These are phyloP conservation scores for Salvator merianae DNA, from an alignment of 2,113 vertebrate genomes.

Conservation along the genomic window DNA sequence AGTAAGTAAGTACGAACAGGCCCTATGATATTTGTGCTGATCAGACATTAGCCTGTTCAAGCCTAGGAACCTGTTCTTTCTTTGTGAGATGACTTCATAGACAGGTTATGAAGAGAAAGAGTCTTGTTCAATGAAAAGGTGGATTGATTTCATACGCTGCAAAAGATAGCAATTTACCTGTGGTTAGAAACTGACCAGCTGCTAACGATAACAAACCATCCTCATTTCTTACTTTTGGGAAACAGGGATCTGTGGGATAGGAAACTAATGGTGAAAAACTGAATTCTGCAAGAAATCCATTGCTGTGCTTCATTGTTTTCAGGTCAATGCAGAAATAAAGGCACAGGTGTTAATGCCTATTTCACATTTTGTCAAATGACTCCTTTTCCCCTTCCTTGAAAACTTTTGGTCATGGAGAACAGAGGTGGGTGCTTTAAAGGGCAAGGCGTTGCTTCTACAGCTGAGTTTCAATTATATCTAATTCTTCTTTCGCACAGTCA, in stretches of 20 bases:
- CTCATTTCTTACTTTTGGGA: background rate
- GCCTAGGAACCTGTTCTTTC: background rate
- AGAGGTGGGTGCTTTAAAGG: background rate
- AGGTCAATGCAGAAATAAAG: background rate
- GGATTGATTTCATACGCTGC: slow-evolving; percentile 17
- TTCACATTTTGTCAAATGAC: background rate
- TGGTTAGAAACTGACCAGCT: slow-evolving; percentile 6
- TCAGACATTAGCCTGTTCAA: background rate
- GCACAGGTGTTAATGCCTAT: background rate
- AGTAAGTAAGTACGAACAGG: no score
- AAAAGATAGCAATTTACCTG: slow-evolving; percentile 5
- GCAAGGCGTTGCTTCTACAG: no score
- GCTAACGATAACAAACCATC: background rate
- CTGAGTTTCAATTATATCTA: background rate
- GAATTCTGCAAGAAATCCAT: background rate
- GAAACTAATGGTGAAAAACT: background rate
- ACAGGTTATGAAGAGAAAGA: background rate
- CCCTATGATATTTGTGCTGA: background rate
- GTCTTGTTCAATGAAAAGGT: background rate
- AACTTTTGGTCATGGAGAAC: background rate
- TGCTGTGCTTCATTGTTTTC: background rate
- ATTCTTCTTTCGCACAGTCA: background rate
- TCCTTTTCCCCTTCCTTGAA: background rate
- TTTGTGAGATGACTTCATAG: background rate
- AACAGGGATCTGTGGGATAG: background rate